phyloP scores from a whole-genome alignment of 1,140 invertebrate species.

The Trachymyrmex septentrionalis region DNA sequence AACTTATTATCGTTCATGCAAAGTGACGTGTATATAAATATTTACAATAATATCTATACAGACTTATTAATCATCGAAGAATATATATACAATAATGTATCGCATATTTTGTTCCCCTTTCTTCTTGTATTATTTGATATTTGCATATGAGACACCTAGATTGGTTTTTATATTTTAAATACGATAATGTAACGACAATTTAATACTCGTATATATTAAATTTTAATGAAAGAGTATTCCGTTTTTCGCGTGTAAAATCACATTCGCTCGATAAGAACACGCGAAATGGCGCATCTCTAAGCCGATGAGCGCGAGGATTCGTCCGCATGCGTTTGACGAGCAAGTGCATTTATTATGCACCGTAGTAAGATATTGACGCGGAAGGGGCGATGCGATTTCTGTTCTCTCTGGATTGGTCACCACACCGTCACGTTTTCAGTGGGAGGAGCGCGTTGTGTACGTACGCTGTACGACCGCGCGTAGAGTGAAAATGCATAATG shows the following conservation, averaged over 20 bases:
- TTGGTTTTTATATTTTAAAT: not conserved
- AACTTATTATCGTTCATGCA: too few relatives aligned
- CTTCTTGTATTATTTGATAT: not conserved
- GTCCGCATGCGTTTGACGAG: conserved; percentile 3
- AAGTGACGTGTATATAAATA: not conserved
- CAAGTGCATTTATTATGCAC: conserved; percentile 48
- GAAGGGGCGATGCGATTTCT: conserved; percentile 61
- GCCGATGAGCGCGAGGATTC: not conserved
- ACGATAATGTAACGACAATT: not conserved
- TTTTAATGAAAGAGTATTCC: not conserved
- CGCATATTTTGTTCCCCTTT: not conserved
- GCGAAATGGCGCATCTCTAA: not conserved
- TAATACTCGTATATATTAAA: not conserved
- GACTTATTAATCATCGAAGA: not conserved
- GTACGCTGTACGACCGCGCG: conserved; percentile 48
- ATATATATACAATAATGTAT: not conserved
- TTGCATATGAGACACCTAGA: not conserved
- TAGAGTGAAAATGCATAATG: conserved; percentile 74
- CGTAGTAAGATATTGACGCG: conserved; percentile 45
- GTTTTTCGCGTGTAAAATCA: not conserved
- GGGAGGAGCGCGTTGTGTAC: conserved; percentile 74
- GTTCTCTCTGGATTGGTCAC: conserved; percentile 73
- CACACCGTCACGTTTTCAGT: conserved; percentile 72
- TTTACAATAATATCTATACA: not conserved
- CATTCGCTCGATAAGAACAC: not conserved